Percentiles rank a stretch among this genome's conserved stretches.
These are phyloP conservation scores for Girardinichthys multiradiatus DNA, from an alignment of 2,113 vertebrate genomes.

Conservation along the genomic window DNA sequence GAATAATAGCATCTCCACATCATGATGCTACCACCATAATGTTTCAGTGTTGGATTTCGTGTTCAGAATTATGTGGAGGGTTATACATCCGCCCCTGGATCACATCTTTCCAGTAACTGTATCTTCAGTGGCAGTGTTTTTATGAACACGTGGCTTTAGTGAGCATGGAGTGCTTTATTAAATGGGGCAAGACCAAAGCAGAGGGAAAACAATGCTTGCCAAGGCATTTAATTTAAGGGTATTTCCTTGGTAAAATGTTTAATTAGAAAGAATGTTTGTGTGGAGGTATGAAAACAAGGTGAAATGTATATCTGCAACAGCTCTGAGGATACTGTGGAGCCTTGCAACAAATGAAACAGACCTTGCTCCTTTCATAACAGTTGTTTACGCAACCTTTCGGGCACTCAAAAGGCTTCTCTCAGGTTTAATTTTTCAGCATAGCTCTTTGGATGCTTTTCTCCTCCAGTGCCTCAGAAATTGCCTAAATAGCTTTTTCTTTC, in stretches of 20 bases:
- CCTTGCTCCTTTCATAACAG: slow-evolving; percentile 11
- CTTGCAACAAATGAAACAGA: background rate
- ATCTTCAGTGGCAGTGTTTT: slow-evolving; percentile 1
- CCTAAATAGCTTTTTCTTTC: background rate
- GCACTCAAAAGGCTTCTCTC: background rate
- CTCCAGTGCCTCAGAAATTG: background rate
- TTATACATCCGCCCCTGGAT: no score
- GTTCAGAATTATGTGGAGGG: no score
- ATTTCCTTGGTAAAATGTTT: slow-evolving; percentile 33
- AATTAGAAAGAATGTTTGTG: slow-evolving; percentile 15
- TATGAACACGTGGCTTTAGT: slow-evolving; percentile 1
- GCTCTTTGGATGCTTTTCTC: background rate
- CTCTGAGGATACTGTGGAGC: background rate
- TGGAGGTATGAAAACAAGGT: slow-evolving; percentile 28
- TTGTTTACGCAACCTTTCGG: slow-evolving; percentile 18
- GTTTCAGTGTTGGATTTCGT: no score
- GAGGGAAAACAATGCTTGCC: background rate
- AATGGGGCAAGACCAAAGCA: background rate
- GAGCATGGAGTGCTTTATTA: slow-evolving; percentile 1
- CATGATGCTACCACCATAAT: no score
- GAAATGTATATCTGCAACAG: background rate
- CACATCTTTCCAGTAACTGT: background rate
- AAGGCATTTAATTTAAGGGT: slow-evolving; percentile 3
- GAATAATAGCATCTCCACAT: no score
- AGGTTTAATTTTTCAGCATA: background rate